phyloP scores from a whole-genome alignment of 2,888 invertebrate genomes.

The Polyploca ridens region DNA sequence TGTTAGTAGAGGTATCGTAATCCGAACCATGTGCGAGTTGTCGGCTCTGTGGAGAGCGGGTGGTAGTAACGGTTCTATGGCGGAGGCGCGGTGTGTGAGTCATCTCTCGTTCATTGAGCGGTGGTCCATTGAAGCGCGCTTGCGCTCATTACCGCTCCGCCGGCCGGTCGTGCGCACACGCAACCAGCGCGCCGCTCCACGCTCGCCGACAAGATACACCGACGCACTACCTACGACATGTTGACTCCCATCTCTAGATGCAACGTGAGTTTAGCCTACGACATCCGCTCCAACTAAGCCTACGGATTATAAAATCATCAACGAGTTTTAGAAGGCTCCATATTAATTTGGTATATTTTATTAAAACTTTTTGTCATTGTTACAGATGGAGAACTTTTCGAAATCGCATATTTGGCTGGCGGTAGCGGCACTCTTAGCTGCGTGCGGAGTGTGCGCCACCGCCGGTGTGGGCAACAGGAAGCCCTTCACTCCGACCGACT shows the following conservation, averaged over 20 bases:
- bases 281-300: constrained; percentile 66
- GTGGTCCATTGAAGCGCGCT: constrained; percentile 79
- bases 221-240: constrained; percentile 73
- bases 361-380: constrained; percentile 50
- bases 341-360: constrained; percentile 13
- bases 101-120: constrained; percentile 74
- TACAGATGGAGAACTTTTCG: constrained; percentile 75
- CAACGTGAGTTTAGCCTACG: constrained; percentile 78
- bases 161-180: constrained; percentile 82
- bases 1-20: constrained; percentile 44
- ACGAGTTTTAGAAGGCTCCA: not conserved
- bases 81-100: constrained; percentile 80
- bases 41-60: constrained; percentile 60
- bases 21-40: constrained; percentile 60
- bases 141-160: constrained; percentile 81
- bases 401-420: constrained; percentile 74
- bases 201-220: constrained; percentile 69
- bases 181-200: constrained; percentile 66
- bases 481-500: constrained; percentile 78
- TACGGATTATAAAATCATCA: constrained; percentile 23
- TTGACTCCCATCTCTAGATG: constrained; percentile 70
- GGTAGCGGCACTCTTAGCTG: constrained; percentile 68
- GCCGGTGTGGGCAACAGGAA: constrained; percentile 72
- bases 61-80: constrained; percentile 73
- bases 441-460: constrained; percentile 64